Evolutionary conservation across 2,113 vertebrate genomes (phyloP).

Genomic region (Dascyllus trimaculatus): DNA sequence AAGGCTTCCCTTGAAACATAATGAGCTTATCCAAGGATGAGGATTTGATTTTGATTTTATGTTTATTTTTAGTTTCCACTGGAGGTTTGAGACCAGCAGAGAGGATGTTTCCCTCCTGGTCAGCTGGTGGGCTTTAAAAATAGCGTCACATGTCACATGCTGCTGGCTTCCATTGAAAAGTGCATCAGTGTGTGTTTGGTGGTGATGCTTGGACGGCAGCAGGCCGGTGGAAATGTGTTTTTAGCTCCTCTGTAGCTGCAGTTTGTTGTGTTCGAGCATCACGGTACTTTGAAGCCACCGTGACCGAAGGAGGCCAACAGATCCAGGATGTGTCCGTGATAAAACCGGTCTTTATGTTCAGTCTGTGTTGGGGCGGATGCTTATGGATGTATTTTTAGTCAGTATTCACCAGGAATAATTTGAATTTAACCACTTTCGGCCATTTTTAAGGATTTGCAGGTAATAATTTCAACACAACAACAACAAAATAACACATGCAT

Average conservation of each 20-base stretch:
- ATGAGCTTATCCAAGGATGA: background rate
- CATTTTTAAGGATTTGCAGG: too few species aligned
- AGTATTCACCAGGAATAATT: too few species aligned
- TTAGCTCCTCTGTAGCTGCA: too few species aligned
- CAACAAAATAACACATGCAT: too few species aligned
- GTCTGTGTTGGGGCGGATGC: too few species aligned
- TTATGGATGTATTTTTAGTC: too few species aligned
- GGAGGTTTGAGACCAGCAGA: slow-evolving; percentile 14
- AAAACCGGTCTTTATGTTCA: too few species aligned
- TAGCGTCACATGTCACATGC: slow-evolving; percentile 33
- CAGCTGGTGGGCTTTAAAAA: slow-evolving; percentile 55
- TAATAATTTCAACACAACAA: too few species aligned
- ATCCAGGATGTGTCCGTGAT: too few species aligned
- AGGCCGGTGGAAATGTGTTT: too few species aligned
- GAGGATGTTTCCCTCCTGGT: slow-evolving; percentile 23
- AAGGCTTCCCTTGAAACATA: background rate
- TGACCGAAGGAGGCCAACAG: background rate
- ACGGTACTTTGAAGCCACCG: background rate
- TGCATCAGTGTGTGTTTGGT: background rate
- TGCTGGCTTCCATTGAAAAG: slow-evolving; percentile 2
- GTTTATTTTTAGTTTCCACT: slow-evolving; percentile 7
- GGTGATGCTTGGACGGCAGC: too few species aligned
- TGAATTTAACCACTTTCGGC: too few species aligned
- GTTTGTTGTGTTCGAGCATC: background rate
- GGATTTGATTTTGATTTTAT: background rate